Evolutionary conservation across 2,113 vertebrate genomes (phyloP).

Genomic region (Alligator mississippiensis): DNA sequence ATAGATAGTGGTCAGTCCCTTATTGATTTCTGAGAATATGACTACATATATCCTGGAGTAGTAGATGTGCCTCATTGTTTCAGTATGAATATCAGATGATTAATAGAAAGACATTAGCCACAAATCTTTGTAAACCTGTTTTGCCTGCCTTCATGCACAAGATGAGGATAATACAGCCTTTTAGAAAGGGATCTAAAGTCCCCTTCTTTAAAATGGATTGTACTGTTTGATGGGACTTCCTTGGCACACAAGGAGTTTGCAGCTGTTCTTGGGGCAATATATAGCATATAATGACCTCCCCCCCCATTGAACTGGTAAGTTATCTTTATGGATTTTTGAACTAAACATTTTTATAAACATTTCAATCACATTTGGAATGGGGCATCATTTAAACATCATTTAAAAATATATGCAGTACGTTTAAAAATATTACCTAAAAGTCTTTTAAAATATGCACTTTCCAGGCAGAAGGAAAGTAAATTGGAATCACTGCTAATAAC

Average conservation of each 20-base stretch:
- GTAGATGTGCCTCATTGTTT: fast-evolving
- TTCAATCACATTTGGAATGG: background rate
- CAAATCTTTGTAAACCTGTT: background rate
- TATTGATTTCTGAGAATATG: no score
- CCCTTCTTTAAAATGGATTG: background rate
- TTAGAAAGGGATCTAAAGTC: background rate
- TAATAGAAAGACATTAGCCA: fast-evolving
- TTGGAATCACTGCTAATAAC: conserved; percentile 30
- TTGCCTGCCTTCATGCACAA: background rate
- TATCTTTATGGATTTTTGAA: background rate
- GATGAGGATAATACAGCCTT: background rate
- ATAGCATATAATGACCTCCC: background rate
- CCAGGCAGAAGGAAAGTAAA: conserved; percentile 24
- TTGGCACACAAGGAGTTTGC: background rate
- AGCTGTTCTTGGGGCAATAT: background rate
- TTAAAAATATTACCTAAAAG: conserved; percentile 3
- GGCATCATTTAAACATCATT: background rate
- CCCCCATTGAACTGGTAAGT: background rate
- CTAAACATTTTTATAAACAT: background rate
- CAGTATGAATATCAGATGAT: background rate
- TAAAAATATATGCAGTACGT: background rate
- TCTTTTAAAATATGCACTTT: conserved; percentile 31
- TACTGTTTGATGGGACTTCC: background rate
- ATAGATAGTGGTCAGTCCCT: background rate
- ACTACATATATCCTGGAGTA: background rate